Conservation (phyloP, 2,797 vertebrate species). For the Cyclura pinguis region DNA sequence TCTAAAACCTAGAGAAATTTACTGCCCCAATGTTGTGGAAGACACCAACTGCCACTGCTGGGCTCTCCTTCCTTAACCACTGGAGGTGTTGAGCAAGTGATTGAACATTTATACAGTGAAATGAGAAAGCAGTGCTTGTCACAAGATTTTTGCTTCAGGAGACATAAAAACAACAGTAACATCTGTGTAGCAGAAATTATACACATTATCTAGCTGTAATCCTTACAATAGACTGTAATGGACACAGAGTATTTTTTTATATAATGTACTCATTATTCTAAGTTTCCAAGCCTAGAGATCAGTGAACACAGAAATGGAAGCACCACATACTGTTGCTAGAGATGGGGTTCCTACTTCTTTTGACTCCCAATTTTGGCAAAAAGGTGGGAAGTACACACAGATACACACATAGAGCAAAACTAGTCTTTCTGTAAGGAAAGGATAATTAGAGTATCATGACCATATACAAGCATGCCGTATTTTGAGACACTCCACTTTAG, state of each 20-base stretch:
- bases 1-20: too few relatives aligned
- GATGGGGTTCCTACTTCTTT: not conserved
- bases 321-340: not conserved
- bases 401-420: too few relatives aligned
- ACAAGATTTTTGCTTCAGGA: not conserved
- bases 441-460: not conserved
- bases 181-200: not conserved
- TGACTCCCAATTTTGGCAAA: too few relatives aligned
- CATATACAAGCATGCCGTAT: not conserved
- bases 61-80: not conserved
- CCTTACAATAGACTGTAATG: not conserved
- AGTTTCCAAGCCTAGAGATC: not conserved
- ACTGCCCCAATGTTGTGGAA: too few relatives aligned
- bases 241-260: not conserved
- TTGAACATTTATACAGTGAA: not conserved
- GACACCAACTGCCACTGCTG: too few relatives aligned
- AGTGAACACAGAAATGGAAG: not conserved
- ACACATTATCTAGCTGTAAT: not conserved
- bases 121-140: not conserved
- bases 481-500: not conserved
- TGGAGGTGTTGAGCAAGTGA: not conserved
- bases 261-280: not conserved
- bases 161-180: not conserved
- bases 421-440: not conserved
- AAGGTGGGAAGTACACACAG: not conserved